phyloP scores from a whole-genome alignment of 1,140 invertebrate species.

The Drosophila ogumai region DNA sequence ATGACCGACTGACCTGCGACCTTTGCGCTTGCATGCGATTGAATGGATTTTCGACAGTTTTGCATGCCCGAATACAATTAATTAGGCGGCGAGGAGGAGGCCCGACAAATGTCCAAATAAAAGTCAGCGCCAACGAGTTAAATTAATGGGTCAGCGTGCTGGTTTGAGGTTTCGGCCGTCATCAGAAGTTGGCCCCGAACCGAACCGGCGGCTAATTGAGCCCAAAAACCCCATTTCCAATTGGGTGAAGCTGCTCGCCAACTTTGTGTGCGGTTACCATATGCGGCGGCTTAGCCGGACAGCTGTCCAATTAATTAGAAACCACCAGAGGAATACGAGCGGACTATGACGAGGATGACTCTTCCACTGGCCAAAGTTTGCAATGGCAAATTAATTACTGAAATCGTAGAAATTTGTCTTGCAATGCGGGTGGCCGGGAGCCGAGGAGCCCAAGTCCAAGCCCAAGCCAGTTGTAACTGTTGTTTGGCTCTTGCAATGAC shows the following conservation, averaged over 20 bases:
- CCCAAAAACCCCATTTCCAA: slow-evolving; percentile 54
- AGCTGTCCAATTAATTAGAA: slow-evolving; percentile 79
- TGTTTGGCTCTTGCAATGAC: slow-evolving; percentile 77
- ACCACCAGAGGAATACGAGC: slow-evolving; percentile 46
- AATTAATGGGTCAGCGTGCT: slow-evolving; percentile 44
- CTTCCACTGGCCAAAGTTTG: slow-evolving; percentile 65
- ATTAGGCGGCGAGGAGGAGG: slow-evolving; percentile 54
- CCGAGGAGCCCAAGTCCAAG: background rate
- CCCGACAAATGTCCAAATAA: slow-evolving; percentile 72
- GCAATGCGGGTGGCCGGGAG: slow-evolving; percentile 19
- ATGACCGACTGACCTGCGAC: slow-evolving; percentile 26
- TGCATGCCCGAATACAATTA: slow-evolving; percentile 73
- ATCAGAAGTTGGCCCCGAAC: slow-evolving; percentile 50
- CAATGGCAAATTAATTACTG: slow-evolving; percentile 82
- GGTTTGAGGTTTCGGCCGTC: slow-evolving; percentile 55
- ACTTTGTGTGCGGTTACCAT: slow-evolving; percentile 50
- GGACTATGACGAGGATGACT: slow-evolving; percentile 69
- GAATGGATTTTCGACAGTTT: slow-evolving; percentile 62
- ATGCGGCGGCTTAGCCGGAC: slow-evolving; percentile 60
- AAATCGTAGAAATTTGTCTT: slow-evolving; percentile 83
- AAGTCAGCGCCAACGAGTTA: slow-evolving; percentile 59
- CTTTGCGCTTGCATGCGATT: slow-evolving; percentile 39
- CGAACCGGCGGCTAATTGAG: slow-evolving; percentile 62
- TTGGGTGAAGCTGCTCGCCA: slow-evolving; percentile 35
- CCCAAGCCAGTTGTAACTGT: slow-evolving; percentile 51